Conservation (phyloP, 2,888 invertebrate species). For the Scaeva pyrastri region DNA sequence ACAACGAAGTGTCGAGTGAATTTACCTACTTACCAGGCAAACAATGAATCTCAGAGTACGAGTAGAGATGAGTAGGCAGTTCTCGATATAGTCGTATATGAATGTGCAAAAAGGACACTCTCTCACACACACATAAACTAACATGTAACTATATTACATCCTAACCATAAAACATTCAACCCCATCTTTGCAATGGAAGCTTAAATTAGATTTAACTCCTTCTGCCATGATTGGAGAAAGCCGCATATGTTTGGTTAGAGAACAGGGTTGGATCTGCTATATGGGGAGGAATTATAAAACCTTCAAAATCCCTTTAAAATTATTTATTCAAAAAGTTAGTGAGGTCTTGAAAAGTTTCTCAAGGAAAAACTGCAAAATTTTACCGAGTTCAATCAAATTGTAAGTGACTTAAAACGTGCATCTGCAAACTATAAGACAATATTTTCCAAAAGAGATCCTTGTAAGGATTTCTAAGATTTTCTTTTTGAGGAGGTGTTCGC, state of each 20-base stretch:
- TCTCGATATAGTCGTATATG: constrained; percentile 30
- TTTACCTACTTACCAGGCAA: constrained; percentile 74
- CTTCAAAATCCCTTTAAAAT: too few species aligned
- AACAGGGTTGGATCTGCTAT: neutral
- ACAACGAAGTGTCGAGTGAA: constrained; percentile 75
- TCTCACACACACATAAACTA: constrained; percentile 5
- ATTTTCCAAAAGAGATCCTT: too few species aligned
- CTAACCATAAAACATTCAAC: constrained; percentile 50
- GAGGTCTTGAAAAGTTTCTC: too few species aligned
- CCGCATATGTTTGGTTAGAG: constrained; percentile 59
- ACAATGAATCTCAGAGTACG: constrained; percentile 73
- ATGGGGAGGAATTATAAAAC: too few species aligned
- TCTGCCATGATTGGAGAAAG: constrained; percentile 67
- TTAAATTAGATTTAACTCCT: constrained; percentile 75
- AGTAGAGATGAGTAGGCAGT: constrained; percentile 58
- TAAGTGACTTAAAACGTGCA: too few species aligned
- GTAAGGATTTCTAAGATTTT: too few species aligned
- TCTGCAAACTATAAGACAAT: too few species aligned
- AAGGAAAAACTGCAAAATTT: too few species aligned
- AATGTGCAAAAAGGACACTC: constrained; percentile 60
- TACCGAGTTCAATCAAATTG: too few species aligned
- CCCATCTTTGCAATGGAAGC: constrained; percentile 66
- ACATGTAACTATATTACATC: neutral
- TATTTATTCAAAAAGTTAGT: too few species aligned
- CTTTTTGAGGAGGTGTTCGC: too few species aligned